These are phyloP conservation scores for Anticlea derivata DNA, from an alignment of 2,888 invertebrate genomes.

Conservation along the genomic window DNA sequence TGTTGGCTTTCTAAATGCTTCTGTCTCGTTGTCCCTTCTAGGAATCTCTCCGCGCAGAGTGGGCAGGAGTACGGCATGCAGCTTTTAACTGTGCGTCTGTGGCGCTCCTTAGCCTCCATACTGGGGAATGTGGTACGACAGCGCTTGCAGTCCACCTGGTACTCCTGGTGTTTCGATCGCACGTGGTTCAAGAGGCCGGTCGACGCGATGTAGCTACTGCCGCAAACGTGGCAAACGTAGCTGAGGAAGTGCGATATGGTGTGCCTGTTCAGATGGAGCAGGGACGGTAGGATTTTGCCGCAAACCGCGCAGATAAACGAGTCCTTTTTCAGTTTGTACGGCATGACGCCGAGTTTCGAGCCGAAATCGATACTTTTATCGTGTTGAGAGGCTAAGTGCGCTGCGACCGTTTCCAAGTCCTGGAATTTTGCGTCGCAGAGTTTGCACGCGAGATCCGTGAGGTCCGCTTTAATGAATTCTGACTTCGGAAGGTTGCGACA, in stretches of 20 bases:
- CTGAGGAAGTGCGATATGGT: slow-evolving; percentile 71
- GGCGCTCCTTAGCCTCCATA: slow-evolving; percentile 71
- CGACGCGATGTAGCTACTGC: slow-evolving; percentile 68
- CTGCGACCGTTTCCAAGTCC: slow-evolving; percentile 53
- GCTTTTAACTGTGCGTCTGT: slow-evolving; percentile 63
- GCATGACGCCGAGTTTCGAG: slow-evolving; percentile 68
- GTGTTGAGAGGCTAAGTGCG: slow-evolving; percentile 55
- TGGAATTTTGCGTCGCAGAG: slow-evolving; percentile 48
- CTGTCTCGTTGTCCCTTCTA: slow-evolving; percentile 61
- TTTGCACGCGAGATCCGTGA: slow-evolving; percentile 63
- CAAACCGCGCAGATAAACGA: slow-evolving; percentile 65
- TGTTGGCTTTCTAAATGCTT: slow-evolving; percentile 69
- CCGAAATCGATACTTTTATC: slow-evolving; percentile 48
- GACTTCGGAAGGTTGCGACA: slow-evolving; percentile 68
- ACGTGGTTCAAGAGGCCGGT: slow-evolving; percentile 67
- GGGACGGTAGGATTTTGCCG: slow-evolving; percentile 60
- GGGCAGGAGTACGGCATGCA: slow-evolving; percentile 73
- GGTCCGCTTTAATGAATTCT: slow-evolving; percentile 71
- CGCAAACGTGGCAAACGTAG: slow-evolving; percentile 73
- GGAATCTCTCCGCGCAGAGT: slow-evolving; percentile 67
- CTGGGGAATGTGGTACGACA: slow-evolving; percentile 68
- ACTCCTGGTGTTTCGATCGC: slow-evolving; percentile 66
- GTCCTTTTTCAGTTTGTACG: slow-evolving; percentile 63
- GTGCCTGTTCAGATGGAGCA: slow-evolving; percentile 69
- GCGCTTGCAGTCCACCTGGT: slow-evolving; percentile 64